phyloP scores from a whole-genome alignment of 1,140 invertebrate species.

The Drosophila lowei region DNA sequence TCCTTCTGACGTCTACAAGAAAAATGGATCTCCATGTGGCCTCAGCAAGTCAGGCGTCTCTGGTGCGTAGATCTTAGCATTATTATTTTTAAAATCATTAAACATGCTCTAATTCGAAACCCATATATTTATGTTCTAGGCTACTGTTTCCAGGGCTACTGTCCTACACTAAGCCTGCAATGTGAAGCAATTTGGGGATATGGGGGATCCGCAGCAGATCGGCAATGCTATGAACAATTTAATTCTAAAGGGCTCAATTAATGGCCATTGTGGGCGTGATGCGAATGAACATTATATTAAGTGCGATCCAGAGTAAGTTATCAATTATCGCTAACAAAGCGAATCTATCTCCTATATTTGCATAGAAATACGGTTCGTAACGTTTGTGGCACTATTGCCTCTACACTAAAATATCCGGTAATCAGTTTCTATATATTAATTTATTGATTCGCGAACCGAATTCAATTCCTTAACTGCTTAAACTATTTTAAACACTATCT shows the following conservation, averaged over 20 bases:
- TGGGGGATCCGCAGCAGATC: slow-evolving; percentile 89
- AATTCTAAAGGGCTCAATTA: slow-evolving; percentile 96
- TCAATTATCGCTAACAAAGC: slow-evolving; percentile 45
- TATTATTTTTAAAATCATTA: too few relatives aligned
- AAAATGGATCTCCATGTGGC: slow-evolving; percentile 94
- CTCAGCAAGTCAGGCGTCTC: slow-evolving; percentile 82
- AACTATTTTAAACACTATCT: too few relatives aligned
- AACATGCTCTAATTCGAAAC: not conserved
- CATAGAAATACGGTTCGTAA: too few relatives aligned
- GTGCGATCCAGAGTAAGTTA: slow-evolving; percentile 92
- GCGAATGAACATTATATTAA: slow-evolving; percentile 90
- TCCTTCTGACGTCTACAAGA: slow-evolving; percentile 93
- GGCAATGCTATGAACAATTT: slow-evolving; percentile 95
- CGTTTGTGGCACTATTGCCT: too few relatives aligned
- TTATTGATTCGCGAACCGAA: not conserved
- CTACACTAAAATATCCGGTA: too few relatives aligned
- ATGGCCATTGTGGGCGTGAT: slow-evolving; percentile 96
- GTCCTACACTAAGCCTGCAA: slow-evolving; percentile 93
- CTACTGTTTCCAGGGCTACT: slow-evolving; percentile 95
- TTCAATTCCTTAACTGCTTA: not conserved
- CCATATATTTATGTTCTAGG: slow-evolving; percentile 83
- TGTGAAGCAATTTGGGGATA: slow-evolving; percentile 96
- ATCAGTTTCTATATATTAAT: too few relatives aligned
- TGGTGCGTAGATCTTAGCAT: slow-evolving; percentile 40
- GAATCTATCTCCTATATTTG: too few relatives aligned